These are phyloP conservation scores for Sebastes variabilis DNA, from an alignment of 2,797 vertebrate species.

Conservation along the genomic window DNA sequence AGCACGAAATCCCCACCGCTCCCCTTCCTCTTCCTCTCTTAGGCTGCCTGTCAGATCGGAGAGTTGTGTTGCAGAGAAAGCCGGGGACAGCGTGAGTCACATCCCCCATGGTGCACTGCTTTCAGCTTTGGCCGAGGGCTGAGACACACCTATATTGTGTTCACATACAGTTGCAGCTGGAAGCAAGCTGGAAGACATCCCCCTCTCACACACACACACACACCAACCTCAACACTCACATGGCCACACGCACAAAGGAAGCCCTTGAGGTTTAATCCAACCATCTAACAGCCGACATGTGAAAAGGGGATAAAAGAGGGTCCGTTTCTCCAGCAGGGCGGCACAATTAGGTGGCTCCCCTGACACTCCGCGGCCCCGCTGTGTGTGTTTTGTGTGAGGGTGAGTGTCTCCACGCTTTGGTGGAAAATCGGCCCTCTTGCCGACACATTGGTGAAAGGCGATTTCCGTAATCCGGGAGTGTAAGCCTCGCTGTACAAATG, in stretches of 20 bases:
- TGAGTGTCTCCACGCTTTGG: constrained; percentile 56
- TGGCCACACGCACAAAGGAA: constrained; percentile 18
- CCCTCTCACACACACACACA: not conserved
- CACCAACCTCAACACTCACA: constrained; percentile 4
- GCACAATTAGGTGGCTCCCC: constrained; percentile 52
- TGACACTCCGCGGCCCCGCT: constrained; percentile 38
- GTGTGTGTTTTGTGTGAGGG: constrained; percentile 50
- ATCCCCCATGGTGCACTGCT: constrained; percentile 36
- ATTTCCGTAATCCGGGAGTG: constrained; percentile 83
- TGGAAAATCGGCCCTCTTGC: constrained; percentile 69
- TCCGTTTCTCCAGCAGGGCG: constrained; percentile 56
- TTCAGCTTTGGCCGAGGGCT: constrained; percentile 20
- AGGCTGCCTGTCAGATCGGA: constrained; percentile 41
- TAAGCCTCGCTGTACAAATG: constrained; percentile 82
- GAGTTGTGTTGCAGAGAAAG: constrained; percentile 32
- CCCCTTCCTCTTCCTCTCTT: constrained; percentile 2
- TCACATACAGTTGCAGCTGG: not conserved
- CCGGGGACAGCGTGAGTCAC: constrained; percentile 37
- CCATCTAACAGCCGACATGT: constrained; percentile 50
- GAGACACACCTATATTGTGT: constrained; percentile 9
- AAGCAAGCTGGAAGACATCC: not conserved
- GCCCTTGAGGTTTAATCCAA: constrained; percentile 48
- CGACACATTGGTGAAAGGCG: constrained; percentile 75
- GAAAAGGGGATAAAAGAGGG: constrained; percentile 58
- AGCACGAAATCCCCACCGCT: constrained; percentile 42